Conservation (phyloP, 2,888 invertebrate genomes). For the Cantharis rufa region DNA sequence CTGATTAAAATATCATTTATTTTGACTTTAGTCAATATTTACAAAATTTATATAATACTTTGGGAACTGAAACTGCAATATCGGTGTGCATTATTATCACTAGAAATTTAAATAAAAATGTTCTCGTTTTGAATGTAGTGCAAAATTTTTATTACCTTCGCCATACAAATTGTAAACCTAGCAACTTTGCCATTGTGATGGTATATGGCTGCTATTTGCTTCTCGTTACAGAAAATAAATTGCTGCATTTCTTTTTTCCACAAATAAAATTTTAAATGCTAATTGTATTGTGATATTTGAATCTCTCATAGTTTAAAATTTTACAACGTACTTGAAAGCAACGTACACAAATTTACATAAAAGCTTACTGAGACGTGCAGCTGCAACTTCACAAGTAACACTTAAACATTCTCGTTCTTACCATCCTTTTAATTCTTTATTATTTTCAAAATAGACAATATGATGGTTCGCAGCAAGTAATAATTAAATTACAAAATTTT, state of each 20-base stretch:
- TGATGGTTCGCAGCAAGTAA: not conserved
- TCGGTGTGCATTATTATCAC: not conserved
- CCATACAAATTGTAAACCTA: not conserved
- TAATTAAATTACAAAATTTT: not conserved
- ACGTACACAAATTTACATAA: not conserved
- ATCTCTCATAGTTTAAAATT: constrained; percentile 2
- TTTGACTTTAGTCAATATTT: not conserved
- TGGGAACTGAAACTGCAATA: not conserved
- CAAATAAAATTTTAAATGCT: not conserved
- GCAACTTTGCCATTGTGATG: not conserved
- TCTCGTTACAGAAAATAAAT: not conserved
- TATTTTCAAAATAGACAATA: not conserved
- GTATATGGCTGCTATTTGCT: not conserved
- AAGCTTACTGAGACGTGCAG: not conserved
- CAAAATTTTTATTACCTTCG: not conserved
- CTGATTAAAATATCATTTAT: not conserved
- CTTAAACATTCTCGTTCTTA: not conserved
- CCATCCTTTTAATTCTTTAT: not conserved
- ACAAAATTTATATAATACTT: not conserved
- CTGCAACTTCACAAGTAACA: not conserved
- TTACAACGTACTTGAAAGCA: not conserved
- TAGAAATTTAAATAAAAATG: not conserved
- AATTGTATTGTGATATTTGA: not conserved
- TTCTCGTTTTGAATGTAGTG: not conserved
- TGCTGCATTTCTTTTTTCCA: not conserved